A percentile compares a stretch with the other conserved stretches of the same genome.
Evolutionary conservation across 2,888 invertebrate genomes (phyloP).

Genomic region (Stenurella melanura): DNA sequence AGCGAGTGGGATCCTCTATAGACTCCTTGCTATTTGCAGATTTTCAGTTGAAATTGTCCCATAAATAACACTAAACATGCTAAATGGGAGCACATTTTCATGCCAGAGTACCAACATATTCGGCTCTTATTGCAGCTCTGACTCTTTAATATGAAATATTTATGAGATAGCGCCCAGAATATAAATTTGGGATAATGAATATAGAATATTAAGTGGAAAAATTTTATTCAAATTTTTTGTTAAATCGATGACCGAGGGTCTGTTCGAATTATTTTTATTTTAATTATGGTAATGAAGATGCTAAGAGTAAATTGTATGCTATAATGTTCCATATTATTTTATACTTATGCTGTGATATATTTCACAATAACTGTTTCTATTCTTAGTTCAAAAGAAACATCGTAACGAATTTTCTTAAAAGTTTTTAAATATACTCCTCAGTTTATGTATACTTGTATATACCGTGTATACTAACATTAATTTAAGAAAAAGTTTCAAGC

Average conservation of each 20-base stretch:
- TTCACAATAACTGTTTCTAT: too few species aligned
- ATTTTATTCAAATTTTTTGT: not conserved
- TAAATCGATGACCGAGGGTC: not conserved
- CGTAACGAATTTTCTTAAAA: too few species aligned
- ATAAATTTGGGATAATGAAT: conserved; percentile 20
- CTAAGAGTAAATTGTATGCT: too few species aligned
- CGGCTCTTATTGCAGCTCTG: conserved; percentile 20
- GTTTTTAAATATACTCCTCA: too few species aligned
- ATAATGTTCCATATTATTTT: too few species aligned
- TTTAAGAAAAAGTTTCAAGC: too few species aligned
- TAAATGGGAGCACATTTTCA: conserved; percentile 25
- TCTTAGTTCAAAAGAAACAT: too few species aligned
- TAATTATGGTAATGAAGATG: not conserved
- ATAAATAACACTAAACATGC: conserved; percentile 33
- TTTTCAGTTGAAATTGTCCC: conserved; percentile 37
- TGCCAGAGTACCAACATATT: conserved; percentile 30
- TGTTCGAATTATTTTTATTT: not conserved
- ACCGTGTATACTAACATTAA: too few species aligned
- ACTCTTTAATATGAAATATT: conserved; percentile 31
- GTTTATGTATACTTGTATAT: too few species aligned
- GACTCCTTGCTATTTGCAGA: conserved; percentile 31
- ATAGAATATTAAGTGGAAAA: not conserved
- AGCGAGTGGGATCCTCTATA: conserved; percentile 12
- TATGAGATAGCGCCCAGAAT: conserved; percentile 12
- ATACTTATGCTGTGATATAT: too few species aligned